Evolutionary conservation across 2,113 vertebrate genomes (phyloP).

Genomic region (Dermatemys mawii): DNA sequence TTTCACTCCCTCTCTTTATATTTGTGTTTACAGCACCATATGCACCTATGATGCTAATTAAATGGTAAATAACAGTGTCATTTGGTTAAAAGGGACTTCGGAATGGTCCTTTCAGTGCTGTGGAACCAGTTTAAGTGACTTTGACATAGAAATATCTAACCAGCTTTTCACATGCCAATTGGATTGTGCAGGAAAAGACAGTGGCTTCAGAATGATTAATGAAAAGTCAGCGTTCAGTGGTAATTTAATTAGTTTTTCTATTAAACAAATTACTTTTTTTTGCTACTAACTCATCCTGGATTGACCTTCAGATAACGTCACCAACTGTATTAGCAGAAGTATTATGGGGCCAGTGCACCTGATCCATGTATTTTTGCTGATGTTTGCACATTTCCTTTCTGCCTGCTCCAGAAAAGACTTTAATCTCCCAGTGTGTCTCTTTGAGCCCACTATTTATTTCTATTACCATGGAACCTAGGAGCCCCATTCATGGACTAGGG

Average conservation of each 20-base stretch:
- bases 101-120: neutral
- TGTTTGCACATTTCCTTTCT: conserved; percentile 28
- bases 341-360: neutral
- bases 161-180: neutral
- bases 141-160: conserved; percentile 12
- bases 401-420: conserved; percentile 13
- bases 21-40: conserved; percentile 21
- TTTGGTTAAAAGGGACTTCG: conserved; percentile 19
- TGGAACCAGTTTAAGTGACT: conserved; percentile 35
- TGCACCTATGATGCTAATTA: conserved; percentile 1
- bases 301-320: conserved; percentile 18
- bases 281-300: conserved; percentile 10
- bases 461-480: neutral
- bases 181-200: conserved; percentile 7
- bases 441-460: neutral
- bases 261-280: neutral
- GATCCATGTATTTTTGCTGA: neutral
- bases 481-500: neutral
- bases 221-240: neutral
- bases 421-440: neutral
- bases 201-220: conserved; percentile 27
- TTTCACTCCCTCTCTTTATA: conserved; percentile 1
- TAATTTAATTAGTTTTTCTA: conserved; percentile 37
- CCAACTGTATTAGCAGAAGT: neutral
- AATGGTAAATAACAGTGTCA: neutral